Evolutionary conservation across 2,888 invertebrate genomes (phyloP), one percentile per base, ranked within the genome.

Genomic region (Elgonia sp.): DNA sequence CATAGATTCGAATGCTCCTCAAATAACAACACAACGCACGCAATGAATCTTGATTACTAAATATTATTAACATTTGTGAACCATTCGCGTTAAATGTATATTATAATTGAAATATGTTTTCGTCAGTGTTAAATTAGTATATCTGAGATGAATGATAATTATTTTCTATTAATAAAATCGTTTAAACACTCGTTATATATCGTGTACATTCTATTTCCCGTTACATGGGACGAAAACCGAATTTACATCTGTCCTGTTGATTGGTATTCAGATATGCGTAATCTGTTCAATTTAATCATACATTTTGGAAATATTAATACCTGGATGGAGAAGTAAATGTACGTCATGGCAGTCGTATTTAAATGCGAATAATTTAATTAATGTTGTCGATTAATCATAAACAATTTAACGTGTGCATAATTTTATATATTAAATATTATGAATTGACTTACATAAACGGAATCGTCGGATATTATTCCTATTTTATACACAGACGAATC

Each of bases 261-360:
- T 83, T 79, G 57, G 57, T 77, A 73, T 87, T 72, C 83, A 79
- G 67, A 87, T 83, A 73, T 39, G 73, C 77, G 70, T 83, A 84
- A 84, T 79, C 79, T 84, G 72, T 79, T 84, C 70, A 70, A 84
- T 84, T 76, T 63, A 76, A 77, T 84, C 77, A 70, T 77, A 63
- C 57, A 69, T 79, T 85, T 85, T 73, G 67, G 80, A 85, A 85
- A 80, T 85, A 79, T 80, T 79, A 75, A 72, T 80, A 85, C 72
- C 67, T 57, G 29, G 29, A 9, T 57, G 70, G 10, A 72, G 12
- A 73, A 67, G 39, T 60, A 70, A 80, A 80, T 69, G 40, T 40
- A 46, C 18, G 63, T 55, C 84, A 29, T 21, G 63, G 63, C 39
- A 42, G 57, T 55, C 20, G n/a, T 18, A 72, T 84, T 77, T 53